These are phyloP conservation scores for Luffia ferchaultella DNA, from an alignment of 2,888 invertebrate species.

Conservation along the genomic window DNA sequence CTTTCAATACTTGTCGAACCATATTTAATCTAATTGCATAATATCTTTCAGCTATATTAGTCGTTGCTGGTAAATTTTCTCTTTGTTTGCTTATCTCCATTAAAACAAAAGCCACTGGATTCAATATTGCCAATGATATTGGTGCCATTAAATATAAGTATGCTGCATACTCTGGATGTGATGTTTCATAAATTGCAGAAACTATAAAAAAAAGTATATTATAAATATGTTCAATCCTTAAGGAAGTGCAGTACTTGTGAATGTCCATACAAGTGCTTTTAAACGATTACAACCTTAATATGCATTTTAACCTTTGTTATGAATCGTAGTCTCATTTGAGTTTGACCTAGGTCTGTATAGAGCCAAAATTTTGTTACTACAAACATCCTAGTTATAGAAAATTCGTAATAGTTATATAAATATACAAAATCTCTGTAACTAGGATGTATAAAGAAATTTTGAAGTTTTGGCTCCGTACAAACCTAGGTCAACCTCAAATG, in stretches of 20 bases:
- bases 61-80: conserved; percentile 24
- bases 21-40: conserved; percentile 15
- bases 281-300: not conserved
- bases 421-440: no score
- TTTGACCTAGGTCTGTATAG: no score
- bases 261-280: not conserved
- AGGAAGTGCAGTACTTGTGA: no score
- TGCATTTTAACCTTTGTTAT: not conserved
- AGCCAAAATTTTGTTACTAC: no score
- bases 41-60: conserved; percentile 20
- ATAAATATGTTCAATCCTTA: no score
- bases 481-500: no score
- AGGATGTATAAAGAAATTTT: no score
- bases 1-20: conserved; percentile 65
- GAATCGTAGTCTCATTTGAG: no score
- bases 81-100: conserved; percentile 81
- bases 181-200: conserved; percentile 81
- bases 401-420: no score
- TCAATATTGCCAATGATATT: conserved; percentile 89
- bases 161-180: conserved; percentile 89
- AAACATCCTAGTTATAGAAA: no score
- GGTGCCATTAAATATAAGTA: conserved; percentile 95
- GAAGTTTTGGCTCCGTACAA: no score
- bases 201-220: conserved; percentile 62
- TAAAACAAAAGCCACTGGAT: conserved; percentile 89